Conservation (phyloP, 2,888 invertebrate species). For the Calameuta filiformis region DNA sequence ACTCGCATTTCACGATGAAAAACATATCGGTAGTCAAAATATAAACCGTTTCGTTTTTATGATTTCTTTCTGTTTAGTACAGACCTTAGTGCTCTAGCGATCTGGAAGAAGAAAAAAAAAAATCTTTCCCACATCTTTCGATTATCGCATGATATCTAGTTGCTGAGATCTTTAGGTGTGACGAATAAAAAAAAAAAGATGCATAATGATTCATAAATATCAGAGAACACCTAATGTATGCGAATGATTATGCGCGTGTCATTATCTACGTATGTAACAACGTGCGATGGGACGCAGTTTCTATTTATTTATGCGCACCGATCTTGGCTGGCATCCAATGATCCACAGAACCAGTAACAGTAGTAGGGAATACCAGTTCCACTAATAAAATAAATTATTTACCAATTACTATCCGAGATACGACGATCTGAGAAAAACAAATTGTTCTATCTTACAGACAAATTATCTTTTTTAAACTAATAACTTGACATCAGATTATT, state of each 20-base stretch:
- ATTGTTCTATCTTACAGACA: background rate
- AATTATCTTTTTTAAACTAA: background rate
- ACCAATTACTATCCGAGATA: background rate
- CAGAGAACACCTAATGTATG: background rate
- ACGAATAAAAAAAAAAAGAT: background rate
- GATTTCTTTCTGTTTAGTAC: background rate
- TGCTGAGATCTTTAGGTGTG: background rate
- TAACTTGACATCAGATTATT: background rate
- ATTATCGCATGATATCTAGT: background rate
- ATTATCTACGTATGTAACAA: constrained; percentile 31
- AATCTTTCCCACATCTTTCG: background rate
- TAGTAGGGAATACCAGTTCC: background rate
- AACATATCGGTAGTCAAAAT: background rate
- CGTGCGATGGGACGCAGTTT: background rate
- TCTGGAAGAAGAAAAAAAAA: background rate
- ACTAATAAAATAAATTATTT: background rate
- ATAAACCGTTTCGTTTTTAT: background rate
- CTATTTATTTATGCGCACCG: constrained; percentile 43
- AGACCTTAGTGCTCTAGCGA: background rate
- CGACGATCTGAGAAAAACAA: background rate
- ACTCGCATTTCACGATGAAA: background rate
- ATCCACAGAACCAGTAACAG: background rate
- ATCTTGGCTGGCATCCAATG: constrained; percentile 44
- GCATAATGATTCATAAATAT: constrained; percentile 1
- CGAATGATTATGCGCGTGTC: background rate